These are phyloP conservation scores for Sclerodermus sp. DNA, from an alignment of 2,888 invertebrate species.

Conservation along the genomic window DNA sequence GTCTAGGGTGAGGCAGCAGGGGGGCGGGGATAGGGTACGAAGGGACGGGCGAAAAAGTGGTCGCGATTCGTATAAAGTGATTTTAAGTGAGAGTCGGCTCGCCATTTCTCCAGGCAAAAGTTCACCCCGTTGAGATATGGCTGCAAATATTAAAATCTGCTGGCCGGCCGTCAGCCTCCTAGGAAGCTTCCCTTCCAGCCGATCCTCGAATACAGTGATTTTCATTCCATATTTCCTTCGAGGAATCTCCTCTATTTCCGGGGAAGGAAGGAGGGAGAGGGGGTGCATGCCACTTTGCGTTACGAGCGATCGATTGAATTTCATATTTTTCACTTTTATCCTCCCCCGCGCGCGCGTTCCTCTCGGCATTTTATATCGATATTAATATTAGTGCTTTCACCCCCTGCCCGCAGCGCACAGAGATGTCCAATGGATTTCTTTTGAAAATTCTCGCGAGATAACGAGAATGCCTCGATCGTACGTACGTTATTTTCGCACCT, in stretches of 20 bases:
- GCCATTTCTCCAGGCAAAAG: constrained; percentile 31
- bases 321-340: too few species aligned
- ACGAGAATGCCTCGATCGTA: too few species aligned
- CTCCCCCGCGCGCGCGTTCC: too few species aligned
- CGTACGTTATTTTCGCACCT: too few species aligned
- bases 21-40: constrained; percentile 13
- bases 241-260: too few species aligned
- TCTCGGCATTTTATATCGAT: too few species aligned
- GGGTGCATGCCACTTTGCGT: too few species aligned
- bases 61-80: constrained; percentile 46
- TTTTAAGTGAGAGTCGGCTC: constrained; percentile 45
- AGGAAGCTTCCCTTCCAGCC: constrained; percentile 4
- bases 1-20: constrained; percentile 14
- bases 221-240: constrained; percentile 8
- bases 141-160: constrained; percentile 49
- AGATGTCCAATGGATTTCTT: too few species aligned
- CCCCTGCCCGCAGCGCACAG: too few species aligned
- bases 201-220: constrained; percentile 4
- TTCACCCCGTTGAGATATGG: constrained; percentile 47
- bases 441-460: too few species aligned
- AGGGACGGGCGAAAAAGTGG: constrained; percentile 36
- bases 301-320: background rate
- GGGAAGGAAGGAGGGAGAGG: too few species aligned
- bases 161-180: constrained; percentile 27
- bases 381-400: too few species aligned